phyloP scores from a whole-genome alignment of 2,888 invertebrate species.

The Agrotis clavis region DNA sequence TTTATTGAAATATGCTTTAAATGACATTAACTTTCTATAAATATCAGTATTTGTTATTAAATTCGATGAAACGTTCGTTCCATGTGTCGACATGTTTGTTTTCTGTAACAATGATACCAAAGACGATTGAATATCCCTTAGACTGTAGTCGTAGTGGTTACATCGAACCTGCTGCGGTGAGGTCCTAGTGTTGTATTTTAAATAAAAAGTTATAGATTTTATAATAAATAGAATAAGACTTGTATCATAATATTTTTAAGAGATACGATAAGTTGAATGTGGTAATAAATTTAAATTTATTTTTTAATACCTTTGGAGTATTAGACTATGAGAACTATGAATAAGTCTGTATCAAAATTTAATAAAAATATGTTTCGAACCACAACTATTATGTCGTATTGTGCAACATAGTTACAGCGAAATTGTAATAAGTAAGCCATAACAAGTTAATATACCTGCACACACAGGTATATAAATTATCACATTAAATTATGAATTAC shows the following conservation, averaged over 20 bases:
- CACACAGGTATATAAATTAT: conserved; percentile 85
- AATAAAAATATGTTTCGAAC: conserved; percentile 63
- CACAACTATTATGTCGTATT: conserved; percentile 68
- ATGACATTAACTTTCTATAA: conserved; percentile 83
- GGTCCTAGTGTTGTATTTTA: conserved; percentile 83
- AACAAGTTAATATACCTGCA: conserved; percentile 82
- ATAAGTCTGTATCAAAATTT: conserved; percentile 62
- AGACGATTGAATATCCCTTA: conserved; percentile 90
- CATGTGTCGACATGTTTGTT: conserved; percentile 78
- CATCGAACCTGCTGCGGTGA: conserved; percentile 74
- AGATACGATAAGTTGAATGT: conserved; percentile 77
- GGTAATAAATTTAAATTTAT: conserved; percentile 83
- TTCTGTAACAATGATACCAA: conserved; percentile 90
- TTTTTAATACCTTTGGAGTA: conserved; percentile 89
- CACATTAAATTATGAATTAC: conserved; percentile 89
- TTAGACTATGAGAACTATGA: conserved; percentile 73
- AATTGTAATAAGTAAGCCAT: conserved; percentile 80
- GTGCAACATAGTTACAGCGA: conserved; percentile 84
- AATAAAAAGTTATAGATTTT: conserved; percentile 85
- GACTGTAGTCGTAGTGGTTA: conserved; percentile 78
- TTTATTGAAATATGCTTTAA: conserved; percentile 87
- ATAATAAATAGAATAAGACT: conserved; percentile 83
- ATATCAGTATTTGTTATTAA: conserved; percentile 85
- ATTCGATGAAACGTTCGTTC: conserved; percentile 73
- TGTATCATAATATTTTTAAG: conserved; percentile 86